Base-by-base conservation (phyloP, 2,113 vertebrate genomes). In the Hyla sarda region DNA sequence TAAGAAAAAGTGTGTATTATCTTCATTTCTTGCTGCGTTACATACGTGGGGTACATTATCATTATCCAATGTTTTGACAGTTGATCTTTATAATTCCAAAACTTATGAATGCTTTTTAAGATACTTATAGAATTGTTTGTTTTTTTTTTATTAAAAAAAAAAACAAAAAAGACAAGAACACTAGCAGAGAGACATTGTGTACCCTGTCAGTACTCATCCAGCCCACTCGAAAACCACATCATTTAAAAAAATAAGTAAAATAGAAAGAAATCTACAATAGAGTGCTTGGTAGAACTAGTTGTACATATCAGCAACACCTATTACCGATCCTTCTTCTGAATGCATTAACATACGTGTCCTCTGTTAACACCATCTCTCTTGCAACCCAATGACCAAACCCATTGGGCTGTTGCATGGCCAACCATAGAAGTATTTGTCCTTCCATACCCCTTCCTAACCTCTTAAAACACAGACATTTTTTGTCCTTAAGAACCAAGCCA, bases 31-130 rank as follows among this genome's bases (percentile, higher is more conserved):
- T 17, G 32, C 32, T 28, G 37, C 21, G 34, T 80, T 60, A 37
- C n/a, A 37, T 41, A 60, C 52, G 25, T 37, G 32, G 54, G 23
- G 77, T n/a, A 45, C 77, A 80, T 80, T 58, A 62, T 41, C 58
- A 58, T 80, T 80, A 41, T 45, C 50, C 23, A 56, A 41, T 80
- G 77, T 80, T 80, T n/a, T 62, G 77, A 62, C 54, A 58, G 37
- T 25, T 41, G 77, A 80, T n/a, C 32, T 80, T 80, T 62, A n/a
- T 60, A 12, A 60, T 80, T 80, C 30, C 58, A 28, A 62, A 60
- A 80, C 58, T 58, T 32, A 77, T 50, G 50, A 32, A 56, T 56
- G 8, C 19, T 34, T 41, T 32, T 67, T 67, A 17, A 32, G 14
- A 28, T 62, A 19, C 4, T 60, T 60, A 28, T 10, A 30, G 60